These are phyloP conservation scores for Artibeus jamaicensis DNA, from an alignment of 2,797 vertebrate genomes.

Conservation along the genomic window DNA sequence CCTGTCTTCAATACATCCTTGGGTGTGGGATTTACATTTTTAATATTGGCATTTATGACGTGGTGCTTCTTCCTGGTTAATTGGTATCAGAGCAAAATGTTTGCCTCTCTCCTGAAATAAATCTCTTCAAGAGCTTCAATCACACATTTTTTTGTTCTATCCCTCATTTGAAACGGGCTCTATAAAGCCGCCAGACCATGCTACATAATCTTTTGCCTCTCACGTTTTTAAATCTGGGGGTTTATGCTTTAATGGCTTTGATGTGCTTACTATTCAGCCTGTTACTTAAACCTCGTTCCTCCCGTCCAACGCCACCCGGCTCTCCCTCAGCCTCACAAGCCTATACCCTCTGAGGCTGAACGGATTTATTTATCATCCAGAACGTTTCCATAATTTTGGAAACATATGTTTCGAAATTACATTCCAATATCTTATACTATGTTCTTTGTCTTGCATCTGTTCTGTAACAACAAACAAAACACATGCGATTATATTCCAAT, in stretches of 20 bases:
- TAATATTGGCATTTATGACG: slow-evolving; percentile 84
- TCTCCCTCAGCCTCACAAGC: slow-evolving; percentile 80
- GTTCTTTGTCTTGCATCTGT: slow-evolving; percentile 81
- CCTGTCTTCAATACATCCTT: slow-evolving; percentile 84
- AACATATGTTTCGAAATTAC: slow-evolving; percentile 82
- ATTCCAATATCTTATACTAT: slow-evolving; percentile 80
- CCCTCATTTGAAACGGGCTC: slow-evolving; percentile 86
- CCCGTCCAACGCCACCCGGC: slow-evolving; percentile 79
- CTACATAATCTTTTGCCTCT: slow-evolving; percentile 86
- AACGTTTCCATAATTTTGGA: slow-evolving; percentile 82
- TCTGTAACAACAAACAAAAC: slow-evolving; percentile 79
- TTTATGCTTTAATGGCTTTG: slow-evolving; percentile 88
- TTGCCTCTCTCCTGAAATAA: slow-evolving; percentile 87
- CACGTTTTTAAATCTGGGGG: slow-evolving; percentile 86
- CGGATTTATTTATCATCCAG: slow-evolving; percentile 86
- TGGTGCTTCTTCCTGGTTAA: slow-evolving; percentile 84
- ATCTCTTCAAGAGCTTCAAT: slow-evolving; percentile 86
- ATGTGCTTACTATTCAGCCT: slow-evolving; percentile 84
- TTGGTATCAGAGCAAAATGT: slow-evolving; percentile 88
- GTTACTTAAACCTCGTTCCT: slow-evolving; percentile 83
- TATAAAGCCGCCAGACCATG: slow-evolving; percentile 84
- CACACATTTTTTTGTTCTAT: slow-evolving; percentile 85
- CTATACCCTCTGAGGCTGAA: slow-evolving; percentile 82
- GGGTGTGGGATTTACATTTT: slow-evolving; percentile 88
- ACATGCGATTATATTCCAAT: slow-evolving; percentile 66